Evolutionary conservation across 2,797 vertebrate genomes (phyloP).

Genomic region (Tenualosa thibaudeaui): DNA sequence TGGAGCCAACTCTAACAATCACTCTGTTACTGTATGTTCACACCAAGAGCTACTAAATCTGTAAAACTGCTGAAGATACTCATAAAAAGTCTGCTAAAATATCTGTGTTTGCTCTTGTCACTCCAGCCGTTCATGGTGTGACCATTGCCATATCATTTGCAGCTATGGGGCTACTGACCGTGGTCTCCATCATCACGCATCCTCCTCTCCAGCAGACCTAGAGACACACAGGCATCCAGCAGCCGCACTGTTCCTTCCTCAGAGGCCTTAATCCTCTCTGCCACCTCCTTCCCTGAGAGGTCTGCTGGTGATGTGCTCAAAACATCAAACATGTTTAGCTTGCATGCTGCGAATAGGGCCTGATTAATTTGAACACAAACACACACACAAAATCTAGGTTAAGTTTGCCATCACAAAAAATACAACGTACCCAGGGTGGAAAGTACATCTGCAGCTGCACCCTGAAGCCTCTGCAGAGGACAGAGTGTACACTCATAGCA

Average conservation of each 20-base stretch:
- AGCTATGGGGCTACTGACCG: conserved; percentile 41
- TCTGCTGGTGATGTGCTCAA: conserved; percentile 65
- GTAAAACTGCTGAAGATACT: too few species aligned
- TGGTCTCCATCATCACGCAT: conserved; percentile 52
- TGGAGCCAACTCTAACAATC: too few species aligned
- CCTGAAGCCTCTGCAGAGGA: background rate
- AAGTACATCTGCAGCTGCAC: background rate
- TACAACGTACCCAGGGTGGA: background rate
- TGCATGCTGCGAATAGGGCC: conserved; percentile 85
- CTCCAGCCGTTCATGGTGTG: too few species aligned
- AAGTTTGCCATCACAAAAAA: background rate
- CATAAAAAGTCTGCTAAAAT: too few species aligned
- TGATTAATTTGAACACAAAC: conserved; percentile 52
- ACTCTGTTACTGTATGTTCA: too few species aligned
- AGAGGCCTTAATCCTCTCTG: conserved; percentile 71
- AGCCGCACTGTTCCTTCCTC: conserved; percentile 74
- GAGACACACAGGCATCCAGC: conserved; percentile 81
- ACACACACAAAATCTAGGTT: background rate
- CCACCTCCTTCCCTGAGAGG: conserved; percentile 69
- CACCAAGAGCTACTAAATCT: too few species aligned
- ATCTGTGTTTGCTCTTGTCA: too few species aligned
- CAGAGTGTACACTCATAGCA: background rate
- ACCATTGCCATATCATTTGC: background rate
- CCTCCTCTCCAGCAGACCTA: conserved; percentile 77
- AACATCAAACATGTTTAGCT: conserved; percentile 84